These are phyloP conservation scores for Anthonomus grandis DNA, from an alignment of 1,140 invertebrate genomes.

Conservation along the genomic window DNA sequence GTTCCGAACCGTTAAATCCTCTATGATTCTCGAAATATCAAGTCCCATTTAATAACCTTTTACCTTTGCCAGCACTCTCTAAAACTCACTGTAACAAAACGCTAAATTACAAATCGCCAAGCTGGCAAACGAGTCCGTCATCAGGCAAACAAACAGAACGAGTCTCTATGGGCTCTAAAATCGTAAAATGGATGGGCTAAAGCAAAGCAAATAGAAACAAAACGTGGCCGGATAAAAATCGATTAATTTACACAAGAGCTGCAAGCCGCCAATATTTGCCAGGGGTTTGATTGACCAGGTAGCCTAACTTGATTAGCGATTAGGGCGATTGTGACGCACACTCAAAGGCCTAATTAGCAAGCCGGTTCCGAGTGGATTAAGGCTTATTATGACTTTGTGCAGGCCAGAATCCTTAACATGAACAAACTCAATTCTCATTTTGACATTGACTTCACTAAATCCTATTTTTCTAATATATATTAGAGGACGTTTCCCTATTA, in stretches of 20 bases:
- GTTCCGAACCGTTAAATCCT: no score
- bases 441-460: neutral
- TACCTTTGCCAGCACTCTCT: no score
- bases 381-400: neutral
- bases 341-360: conserved; percentile 46
- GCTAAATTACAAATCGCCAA: no score
- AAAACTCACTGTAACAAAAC: no score
- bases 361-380: conserved; percentile 21
- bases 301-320: conserved; percentile 48
- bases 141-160: no score
- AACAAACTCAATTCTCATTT: neutral
- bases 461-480: neutral
- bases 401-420: conserved; percentile 3
- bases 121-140: no score
- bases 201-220: conserved; percentile 26
- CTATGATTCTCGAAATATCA: no score
- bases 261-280: conserved; percentile 46
- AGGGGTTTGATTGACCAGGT: conserved; percentile 44
- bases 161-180: no score
- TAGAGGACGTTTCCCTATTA: neutral
- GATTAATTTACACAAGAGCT: conserved; percentile 46
- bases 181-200: conserved; percentile 18
- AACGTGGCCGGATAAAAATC: conserved; percentile 47
- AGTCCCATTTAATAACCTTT: no score
- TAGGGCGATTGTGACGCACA: conserved; percentile 46